A percentile compares a stretch with the other conserved stretches of the same genome.
Evolutionary conservation across 1,140 invertebrate genomes (phyloP).

Genomic region (Nixonia krombeini): DNA sequence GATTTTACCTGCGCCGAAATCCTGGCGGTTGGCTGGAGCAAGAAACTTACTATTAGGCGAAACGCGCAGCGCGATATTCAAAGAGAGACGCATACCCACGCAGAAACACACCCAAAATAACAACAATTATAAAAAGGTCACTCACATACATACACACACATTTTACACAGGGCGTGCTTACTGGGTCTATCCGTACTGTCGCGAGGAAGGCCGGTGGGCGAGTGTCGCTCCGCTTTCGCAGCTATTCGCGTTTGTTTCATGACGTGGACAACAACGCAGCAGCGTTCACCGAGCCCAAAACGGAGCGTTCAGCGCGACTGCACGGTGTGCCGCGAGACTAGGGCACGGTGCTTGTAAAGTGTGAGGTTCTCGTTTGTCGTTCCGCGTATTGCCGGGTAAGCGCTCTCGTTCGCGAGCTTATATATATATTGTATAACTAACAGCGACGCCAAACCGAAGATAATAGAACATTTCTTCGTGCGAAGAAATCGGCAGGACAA

Average conservation of each 20-base stretch:
- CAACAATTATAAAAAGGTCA: slow-evolving; percentile 2
- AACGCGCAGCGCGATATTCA: slow-evolving; percentile 33
- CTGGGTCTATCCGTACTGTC: slow-evolving; percentile 30
- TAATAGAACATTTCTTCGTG: slow-evolving; percentile 11
- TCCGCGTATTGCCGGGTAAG: slow-evolving; percentile 20
- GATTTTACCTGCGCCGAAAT: slow-evolving; percentile 96
- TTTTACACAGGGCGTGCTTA: slow-evolving; percentile 62
- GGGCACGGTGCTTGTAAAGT: neutral
- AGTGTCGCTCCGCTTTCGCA: too few species aligned
- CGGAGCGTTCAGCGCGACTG: neutral
- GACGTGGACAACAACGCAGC: slow-evolving; percentile 3
- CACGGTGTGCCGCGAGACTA: slow-evolving; percentile 2
- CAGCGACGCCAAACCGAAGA: slow-evolving; percentile 4
- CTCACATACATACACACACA: slow-evolving; percentile 47
- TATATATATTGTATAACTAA: neutral
- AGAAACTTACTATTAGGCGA: slow-evolving; percentile 97
- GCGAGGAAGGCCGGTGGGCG: slow-evolving; percentile 17
- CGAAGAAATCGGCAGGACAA: slow-evolving; percentile 29
- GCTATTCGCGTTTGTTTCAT: too few species aligned
- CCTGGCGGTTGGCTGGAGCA: slow-evolving; percentile 98
- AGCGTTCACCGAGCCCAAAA: too few species aligned
- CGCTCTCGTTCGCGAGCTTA: slow-evolving; percentile 9
- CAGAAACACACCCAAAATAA: slow-evolving; percentile 57
- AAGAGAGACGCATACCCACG: slow-evolving; percentile 65
- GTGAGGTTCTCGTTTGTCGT: slow-evolving; percentile 19